A percentile compares a stretch with the other conserved stretches of the same genome.
phyloP scores from a whole-genome alignment of 2,797 vertebrate species.

The Thripadectes ignobilis region DNA sequence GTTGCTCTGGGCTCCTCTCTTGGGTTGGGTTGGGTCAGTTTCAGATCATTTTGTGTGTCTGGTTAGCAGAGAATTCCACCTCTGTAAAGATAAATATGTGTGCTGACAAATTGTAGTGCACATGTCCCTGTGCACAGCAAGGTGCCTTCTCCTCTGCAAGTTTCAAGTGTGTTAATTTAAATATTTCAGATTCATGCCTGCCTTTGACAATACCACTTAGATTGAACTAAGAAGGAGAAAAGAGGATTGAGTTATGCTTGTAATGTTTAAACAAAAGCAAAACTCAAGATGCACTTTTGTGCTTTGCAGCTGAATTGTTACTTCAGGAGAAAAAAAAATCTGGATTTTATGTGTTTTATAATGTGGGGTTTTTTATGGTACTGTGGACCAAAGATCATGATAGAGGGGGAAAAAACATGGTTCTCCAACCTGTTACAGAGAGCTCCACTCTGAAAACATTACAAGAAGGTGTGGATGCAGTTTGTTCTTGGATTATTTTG shows the following conservation, averaged over 20 bases:
- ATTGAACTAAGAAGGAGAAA: background rate
- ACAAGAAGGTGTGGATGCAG: background rate
- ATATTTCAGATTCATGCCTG: background rate
- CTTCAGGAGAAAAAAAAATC: background rate
- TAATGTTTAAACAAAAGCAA: background rate
- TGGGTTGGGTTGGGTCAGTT: background rate
- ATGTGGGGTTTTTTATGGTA: background rate
- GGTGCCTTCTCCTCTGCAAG: background rate
- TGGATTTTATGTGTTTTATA: background rate
- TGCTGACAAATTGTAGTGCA: background rate
- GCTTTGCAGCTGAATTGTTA: background rate
- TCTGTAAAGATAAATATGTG: background rate
- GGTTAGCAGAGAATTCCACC: background rate
- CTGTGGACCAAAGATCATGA: background rate
- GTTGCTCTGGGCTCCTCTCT: background rate
- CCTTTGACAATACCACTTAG: background rate
- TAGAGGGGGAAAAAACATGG: accelerated
- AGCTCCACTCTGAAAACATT: background rate
- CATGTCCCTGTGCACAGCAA: background rate
- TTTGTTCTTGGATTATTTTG: background rate
- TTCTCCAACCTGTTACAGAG: background rate
- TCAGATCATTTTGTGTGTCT: background rate
- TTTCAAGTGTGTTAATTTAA: background rate
- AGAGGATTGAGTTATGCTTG: accelerated
- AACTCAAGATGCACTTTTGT: background rate